A percentile compares a stretch with the other conserved stretches of the same genome.
phyloP scores from a whole-genome alignment of 2,113 vertebrate genomes.

The Sterrhoptilus dennistouni region DNA sequence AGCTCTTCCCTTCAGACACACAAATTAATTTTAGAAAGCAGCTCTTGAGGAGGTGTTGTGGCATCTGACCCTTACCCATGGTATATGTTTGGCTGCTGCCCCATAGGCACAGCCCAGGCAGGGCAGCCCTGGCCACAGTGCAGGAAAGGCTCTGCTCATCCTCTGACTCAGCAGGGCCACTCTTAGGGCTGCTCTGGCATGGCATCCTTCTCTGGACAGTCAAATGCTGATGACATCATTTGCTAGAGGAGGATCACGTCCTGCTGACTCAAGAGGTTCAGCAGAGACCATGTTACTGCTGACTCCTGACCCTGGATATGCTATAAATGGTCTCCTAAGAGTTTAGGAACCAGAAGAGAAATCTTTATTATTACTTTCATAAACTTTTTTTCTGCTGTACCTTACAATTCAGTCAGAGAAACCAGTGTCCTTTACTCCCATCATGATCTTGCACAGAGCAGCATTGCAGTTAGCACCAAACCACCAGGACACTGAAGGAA shows the following conservation, averaged over 20 bases:
- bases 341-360: background rate
- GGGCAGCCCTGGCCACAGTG: fast-evolving
- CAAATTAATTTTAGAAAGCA: background rate
- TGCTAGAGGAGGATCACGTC: background rate
- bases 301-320: background rate
- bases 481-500: background rate
- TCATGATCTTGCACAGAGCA: background rate
- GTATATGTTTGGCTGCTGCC: fast-evolving
- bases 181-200: too few relatives aligned
- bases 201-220: background rate
- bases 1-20: background rate
- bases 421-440: background rate
- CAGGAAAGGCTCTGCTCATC: background rate
- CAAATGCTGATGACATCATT: background rate
- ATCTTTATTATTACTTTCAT: background rate
- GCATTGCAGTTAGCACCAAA: background rate
- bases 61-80: background rate
- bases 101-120: too few relatives aligned
- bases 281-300: background rate
- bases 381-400: background rate
- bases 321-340: background rate
- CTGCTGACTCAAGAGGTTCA: background rate
- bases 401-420: background rate
- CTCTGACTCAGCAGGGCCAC: background rate
- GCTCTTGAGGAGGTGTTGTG: background rate